Percentiles rank a stretch among this genome's conserved stretches.
These are phyloP conservation scores for Centrocercus urophasianus DNA, from an alignment of 2,113 vertebrate species.

Conservation along the genomic window DNA sequence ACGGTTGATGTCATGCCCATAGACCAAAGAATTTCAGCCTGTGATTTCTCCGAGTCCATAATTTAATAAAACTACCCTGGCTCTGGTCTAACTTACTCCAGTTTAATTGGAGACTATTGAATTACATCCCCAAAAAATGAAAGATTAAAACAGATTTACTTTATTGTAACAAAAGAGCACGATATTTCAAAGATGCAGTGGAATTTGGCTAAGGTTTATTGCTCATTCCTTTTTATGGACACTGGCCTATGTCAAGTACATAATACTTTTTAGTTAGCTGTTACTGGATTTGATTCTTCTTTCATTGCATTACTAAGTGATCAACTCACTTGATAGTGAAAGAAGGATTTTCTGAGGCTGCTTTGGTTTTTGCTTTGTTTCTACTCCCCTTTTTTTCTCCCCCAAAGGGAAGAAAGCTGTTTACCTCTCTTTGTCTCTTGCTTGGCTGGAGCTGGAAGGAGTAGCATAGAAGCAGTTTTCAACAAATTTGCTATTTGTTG, in stretches of 20 bases:
- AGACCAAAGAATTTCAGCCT: not conserved
- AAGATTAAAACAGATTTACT: slow-evolving; percentile 16
- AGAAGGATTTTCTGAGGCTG: not conserved
- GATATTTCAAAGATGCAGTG: not conserved
- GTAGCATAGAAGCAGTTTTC: slow-evolving; percentile 63
- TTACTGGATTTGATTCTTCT: not conserved
- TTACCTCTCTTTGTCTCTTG: slow-evolving; percentile 54
- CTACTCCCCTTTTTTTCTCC: too few species aligned
- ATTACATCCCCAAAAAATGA: slow-evolving; percentile 32
- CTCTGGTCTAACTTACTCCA: slow-evolving; percentile 7
- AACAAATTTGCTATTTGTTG: slow-evolving; percentile 53
- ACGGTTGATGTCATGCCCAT: not conserved
- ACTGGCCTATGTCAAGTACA: not conserved
- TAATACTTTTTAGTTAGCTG: not conserved
- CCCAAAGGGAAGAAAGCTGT: not conserved
- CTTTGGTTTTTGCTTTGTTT: not conserved
- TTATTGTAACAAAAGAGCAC: slow-evolving; percentile 11
- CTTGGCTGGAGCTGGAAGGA: slow-evolving; percentile 34
- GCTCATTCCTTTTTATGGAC: not conserved
- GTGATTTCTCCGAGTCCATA: slow-evolving; percentile 31
- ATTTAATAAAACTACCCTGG: slow-evolving; percentile 26
- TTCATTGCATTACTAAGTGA: not conserved
- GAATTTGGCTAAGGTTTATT: slow-evolving; percentile 26
- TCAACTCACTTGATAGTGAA: not conserved
- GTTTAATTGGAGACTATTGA: not conserved